Evolutionary conservation across 64 coral and sea anemone genomes (phyloP).

Genomic region (Stichodactyla mertensii): DNA sequence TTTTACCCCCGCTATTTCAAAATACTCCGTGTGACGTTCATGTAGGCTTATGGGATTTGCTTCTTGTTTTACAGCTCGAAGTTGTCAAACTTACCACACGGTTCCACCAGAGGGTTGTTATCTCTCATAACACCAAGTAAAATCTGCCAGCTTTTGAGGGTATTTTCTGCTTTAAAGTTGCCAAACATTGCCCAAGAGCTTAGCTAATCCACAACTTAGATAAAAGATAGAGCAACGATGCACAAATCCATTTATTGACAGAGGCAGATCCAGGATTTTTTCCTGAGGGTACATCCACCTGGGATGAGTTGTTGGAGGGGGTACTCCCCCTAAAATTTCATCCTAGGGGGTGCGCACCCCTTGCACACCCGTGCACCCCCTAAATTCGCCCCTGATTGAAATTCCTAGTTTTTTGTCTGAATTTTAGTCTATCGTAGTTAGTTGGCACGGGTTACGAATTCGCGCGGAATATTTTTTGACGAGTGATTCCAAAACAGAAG

Average conservation of each 20-base stretch:
- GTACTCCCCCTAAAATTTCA: too few species aligned
- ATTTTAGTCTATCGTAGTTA: too few species aligned
- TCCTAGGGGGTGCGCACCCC: too few species aligned
- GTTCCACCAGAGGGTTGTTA: background rate
- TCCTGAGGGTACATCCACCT: too few species aligned
- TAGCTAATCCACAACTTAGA: background rate
- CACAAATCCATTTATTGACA: background rate
- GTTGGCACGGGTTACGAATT: too few species aligned
- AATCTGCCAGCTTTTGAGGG: background rate
- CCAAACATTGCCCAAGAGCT: background rate
- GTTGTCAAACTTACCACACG: background rate
- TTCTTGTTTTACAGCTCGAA: background rate
- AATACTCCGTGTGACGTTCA: background rate
- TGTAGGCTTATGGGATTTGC: background rate
- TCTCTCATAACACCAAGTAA: background rate
- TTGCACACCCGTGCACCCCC: too few species aligned
- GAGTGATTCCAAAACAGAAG: too few species aligned
- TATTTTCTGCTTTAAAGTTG: background rate
- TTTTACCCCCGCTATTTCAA: slow-evolving; percentile 3
- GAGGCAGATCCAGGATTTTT: too few species aligned
- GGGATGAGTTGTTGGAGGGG: too few species aligned
- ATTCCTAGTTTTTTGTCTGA: too few species aligned
- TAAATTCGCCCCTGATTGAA: too few species aligned
- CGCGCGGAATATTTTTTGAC: too few species aligned
- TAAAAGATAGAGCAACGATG: background rate